Evolutionary conservation across 2,888 invertebrate species (phyloP).

Genomic region (Epistrophella euchroma): DNA sequence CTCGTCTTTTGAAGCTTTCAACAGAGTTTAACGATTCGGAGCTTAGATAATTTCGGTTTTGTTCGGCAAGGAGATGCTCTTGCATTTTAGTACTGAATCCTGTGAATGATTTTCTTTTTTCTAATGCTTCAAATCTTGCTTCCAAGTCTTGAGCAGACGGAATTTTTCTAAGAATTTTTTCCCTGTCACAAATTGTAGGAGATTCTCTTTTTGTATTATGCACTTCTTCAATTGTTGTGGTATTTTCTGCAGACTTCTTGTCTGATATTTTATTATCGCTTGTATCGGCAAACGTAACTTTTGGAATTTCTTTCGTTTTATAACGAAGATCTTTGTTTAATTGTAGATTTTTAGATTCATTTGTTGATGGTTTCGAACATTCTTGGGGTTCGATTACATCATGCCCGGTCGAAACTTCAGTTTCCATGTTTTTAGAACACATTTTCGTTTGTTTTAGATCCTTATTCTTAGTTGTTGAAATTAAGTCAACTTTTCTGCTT

Average conservation of each 20-base stretch:
- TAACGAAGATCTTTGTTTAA: neutral
- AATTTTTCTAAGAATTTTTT: neutral
- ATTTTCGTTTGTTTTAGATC: neutral
- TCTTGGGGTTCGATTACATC: neutral
- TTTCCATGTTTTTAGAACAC: neutral
- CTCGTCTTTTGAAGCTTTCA: slow-evolving; percentile 12
- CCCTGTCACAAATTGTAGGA: neutral
- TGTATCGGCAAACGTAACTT: slow-evolving; percentile 17
- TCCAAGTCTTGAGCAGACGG: slow-evolving; percentile 43
- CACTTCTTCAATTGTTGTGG: neutral
- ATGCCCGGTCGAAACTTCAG: neutral
- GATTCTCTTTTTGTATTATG: slow-evolving; percentile 21
- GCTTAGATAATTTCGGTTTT: slow-evolving; percentile 21
- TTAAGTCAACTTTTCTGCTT: neutral
- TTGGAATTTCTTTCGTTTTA: slow-evolving; percentile 42
- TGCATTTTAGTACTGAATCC: slow-evolving; percentile 12
- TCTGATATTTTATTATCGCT: neutral
- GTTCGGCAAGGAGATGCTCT: slow-evolving; percentile 15
- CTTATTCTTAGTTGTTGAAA: neutral
- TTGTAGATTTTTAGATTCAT: neutral
- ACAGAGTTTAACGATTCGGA: slow-evolving; percentile 19
- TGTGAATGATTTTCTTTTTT: slow-evolving; percentile 33
- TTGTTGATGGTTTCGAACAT: neutral
- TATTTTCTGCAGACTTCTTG: neutral
- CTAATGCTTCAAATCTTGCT: slow-evolving; percentile 42